Conservation (phyloP, 2,113 vertebrate species). For the Hippocampus abdominalis region DNA sequence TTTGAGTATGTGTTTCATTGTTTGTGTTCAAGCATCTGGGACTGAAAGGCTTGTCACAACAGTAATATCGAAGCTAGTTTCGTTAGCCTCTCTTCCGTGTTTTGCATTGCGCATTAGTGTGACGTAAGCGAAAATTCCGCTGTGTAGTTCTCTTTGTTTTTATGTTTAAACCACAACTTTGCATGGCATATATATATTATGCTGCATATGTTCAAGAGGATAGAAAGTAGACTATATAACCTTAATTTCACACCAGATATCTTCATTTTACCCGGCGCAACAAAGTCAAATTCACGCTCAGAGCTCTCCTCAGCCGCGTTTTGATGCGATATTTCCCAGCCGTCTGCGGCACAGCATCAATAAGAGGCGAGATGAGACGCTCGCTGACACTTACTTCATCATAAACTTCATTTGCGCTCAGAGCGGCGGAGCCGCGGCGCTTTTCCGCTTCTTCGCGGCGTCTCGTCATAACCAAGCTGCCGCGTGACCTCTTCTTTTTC, state of each 20-base stretch:
- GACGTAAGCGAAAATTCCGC: too few species aligned
- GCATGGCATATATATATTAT: background rate
- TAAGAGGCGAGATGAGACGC: background rate
- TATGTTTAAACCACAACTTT: too few species aligned
- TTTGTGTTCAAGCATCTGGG: too few species aligned
- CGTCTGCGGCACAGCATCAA: background rate
- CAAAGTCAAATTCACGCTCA: background rate
- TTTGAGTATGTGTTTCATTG: too few species aligned
- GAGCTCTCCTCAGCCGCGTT: background rate
- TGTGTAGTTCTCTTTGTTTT: too few species aligned
- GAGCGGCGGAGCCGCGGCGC: background rate
- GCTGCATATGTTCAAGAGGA: background rate
- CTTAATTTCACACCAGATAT: background rate
- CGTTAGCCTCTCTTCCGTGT: too few species aligned
- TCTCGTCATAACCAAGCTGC: background rate
- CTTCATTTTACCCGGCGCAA: background rate
- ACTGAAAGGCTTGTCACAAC: too few species aligned
- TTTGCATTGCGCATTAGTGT: too few species aligned
- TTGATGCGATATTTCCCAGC: conserved; percentile 2
- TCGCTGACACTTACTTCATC: background rate
- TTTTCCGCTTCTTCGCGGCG: background rate
- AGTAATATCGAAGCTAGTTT: too few species aligned
- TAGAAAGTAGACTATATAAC: too few species aligned
- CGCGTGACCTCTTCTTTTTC: background rate
- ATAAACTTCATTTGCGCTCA: conserved; percentile 7